phyloP scores from a whole-genome alignment of 2,797 vertebrate species.

The Nothura maculosa region DNA sequence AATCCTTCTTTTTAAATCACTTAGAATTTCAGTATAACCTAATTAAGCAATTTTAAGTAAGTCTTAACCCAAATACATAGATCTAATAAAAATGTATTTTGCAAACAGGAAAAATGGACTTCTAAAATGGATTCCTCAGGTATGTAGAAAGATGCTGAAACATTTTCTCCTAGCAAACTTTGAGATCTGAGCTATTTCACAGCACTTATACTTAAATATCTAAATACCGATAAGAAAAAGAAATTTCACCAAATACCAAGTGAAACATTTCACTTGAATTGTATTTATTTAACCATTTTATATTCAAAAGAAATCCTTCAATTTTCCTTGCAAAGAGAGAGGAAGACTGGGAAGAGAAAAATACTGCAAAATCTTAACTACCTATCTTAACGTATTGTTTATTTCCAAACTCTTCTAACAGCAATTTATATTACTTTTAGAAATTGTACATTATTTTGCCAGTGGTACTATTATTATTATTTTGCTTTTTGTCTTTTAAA shows the following conservation, averaged over 20 bases:
- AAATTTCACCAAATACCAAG: slow-evolving; percentile 23
- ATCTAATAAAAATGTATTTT: slow-evolving; percentile 68
- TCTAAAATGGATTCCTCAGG: slow-evolving; percentile 72
- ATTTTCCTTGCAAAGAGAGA: slow-evolving; percentile 10
- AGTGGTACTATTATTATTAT: slow-evolving; percentile 33
- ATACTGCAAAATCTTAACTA: slow-evolving; percentile 34
- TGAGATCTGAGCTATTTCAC: slow-evolving; percentile 55
- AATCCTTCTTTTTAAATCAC: slow-evolving; percentile 73
- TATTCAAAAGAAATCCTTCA: slow-evolving; percentile 38
- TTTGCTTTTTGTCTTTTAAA: slow-evolving; percentile 60
- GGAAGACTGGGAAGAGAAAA: slow-evolving; percentile 34
- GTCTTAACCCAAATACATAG: slow-evolving; percentile 70
- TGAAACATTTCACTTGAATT: background rate
- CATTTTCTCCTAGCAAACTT: slow-evolving; percentile 54
- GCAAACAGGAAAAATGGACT: slow-evolving; percentile 60
- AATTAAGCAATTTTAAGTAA: slow-evolving; percentile 76
- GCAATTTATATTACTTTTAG: slow-evolving; percentile 25
- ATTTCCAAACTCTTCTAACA: slow-evolving; percentile 44
- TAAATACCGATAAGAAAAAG: slow-evolving; percentile 5
- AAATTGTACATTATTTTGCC: slow-evolving; percentile 60
- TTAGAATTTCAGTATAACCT: slow-evolving; percentile 72
- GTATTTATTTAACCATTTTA: slow-evolving; percentile 56
- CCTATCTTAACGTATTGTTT: slow-evolving; percentile 23
- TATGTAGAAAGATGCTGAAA: slow-evolving; percentile 57
- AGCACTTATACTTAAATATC: slow-evolving; percentile 29